Percentiles rank a stretch among this genome's conserved stretches.
phyloP scores from a whole-genome alignment of 2,888 invertebrate genomes.

The Onchidella celtica region DNA sequence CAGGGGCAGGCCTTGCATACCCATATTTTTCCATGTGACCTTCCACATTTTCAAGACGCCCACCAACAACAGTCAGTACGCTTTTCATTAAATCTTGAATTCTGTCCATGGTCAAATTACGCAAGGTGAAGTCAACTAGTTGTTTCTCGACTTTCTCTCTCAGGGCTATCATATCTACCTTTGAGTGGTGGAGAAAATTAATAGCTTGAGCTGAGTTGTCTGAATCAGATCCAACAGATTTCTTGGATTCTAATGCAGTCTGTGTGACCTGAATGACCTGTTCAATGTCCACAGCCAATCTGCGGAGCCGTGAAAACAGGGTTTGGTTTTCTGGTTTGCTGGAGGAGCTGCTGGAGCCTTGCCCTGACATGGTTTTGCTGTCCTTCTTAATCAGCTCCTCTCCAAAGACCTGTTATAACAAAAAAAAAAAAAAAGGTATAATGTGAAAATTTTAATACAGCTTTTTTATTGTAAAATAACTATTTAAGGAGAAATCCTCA shows the following conservation, averaged over 20 bases:
- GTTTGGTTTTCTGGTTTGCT: neutral
- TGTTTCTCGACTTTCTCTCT: neutral
- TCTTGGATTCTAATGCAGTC: neutral
- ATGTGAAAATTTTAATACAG: neutral
- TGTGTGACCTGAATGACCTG: constrained; percentile 9
- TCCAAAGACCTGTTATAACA: neutral
- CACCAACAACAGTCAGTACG: neutral
- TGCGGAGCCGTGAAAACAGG: constrained; percentile 29
- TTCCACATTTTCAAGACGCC: constrained; percentile 29
- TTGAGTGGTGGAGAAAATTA: constrained; percentile 24
- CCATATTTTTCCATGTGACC: constrained; percentile 38
- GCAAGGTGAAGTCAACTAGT: constrained; percentile 1
- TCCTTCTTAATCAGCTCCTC: neutral
- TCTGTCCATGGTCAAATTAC: neutral
- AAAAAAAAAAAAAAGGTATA: no score
- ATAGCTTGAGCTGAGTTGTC: neutral
- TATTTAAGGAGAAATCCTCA: no score
- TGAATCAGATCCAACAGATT: neutral
- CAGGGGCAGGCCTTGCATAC: constrained; percentile 19
- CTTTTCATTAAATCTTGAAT: constrained; percentile 5
- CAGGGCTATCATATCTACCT: constrained; percentile 7
- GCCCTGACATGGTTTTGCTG: neutral
- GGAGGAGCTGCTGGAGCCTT: no score
- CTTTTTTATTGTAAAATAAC: no score
- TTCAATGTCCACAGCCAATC: constrained; percentile 23